Evolutionary conservation across 1,140 invertebrate species (phyloP).

Genomic region (Yoshiicerus persimilis): DNA sequence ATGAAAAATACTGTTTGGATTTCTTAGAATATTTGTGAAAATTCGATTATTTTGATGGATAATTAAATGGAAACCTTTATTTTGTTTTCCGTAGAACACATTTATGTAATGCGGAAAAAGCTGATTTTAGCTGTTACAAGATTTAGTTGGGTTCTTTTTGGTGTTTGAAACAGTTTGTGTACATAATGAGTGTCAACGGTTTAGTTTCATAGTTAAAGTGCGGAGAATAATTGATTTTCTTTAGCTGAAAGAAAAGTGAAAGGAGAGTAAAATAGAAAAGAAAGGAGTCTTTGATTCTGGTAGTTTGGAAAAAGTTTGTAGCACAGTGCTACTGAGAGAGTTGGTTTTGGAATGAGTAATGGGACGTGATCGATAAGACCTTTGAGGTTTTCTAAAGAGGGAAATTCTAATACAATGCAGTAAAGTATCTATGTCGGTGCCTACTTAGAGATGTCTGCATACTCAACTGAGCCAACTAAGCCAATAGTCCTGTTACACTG

Average conservation of each 20-base stretch:
- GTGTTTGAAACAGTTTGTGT: neutral
- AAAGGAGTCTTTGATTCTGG: neutral
- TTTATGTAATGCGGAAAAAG: neutral
- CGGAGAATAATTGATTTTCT: neutral
- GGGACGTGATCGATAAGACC: constrained; percentile 11
- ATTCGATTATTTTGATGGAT: too few relatives aligned
- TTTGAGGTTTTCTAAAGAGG: neutral
- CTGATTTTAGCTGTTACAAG: too few relatives aligned
- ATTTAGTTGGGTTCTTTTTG: neutral
- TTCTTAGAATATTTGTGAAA: too few relatives aligned
- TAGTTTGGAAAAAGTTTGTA: neutral
- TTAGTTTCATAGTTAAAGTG: neutral
- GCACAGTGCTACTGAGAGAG: neutral
- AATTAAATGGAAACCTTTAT: too few relatives aligned
- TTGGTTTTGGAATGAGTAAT: neutral
- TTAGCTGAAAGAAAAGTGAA: neutral
- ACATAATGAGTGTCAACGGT: neutral
- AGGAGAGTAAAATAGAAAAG: neutral
- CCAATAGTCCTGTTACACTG: too few relatives aligned
- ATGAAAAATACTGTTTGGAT: too few relatives aligned
- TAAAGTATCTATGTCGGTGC: neutral
- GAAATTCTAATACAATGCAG: neutral
- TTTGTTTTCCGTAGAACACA: too few relatives aligned
- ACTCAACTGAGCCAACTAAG: neutral
- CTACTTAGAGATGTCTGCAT: neutral